Evolutionary conservation across 2,888 invertebrate genomes (phyloP).

Genomic region (Hypselothyrea guttata): DNA sequence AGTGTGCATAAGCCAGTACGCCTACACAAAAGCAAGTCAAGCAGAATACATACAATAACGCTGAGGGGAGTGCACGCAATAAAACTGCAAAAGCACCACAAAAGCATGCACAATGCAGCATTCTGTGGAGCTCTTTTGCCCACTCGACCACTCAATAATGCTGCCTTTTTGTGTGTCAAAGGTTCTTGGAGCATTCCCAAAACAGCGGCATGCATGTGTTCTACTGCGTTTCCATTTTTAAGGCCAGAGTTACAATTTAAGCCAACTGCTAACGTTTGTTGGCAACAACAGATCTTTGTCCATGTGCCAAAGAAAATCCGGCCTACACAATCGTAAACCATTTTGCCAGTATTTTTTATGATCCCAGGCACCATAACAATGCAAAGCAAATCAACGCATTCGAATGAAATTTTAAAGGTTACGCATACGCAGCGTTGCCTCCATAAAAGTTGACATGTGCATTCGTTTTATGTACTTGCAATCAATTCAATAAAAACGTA

Average conservation of each 20-base stretch:
- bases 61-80: slow-evolving; percentile 51
- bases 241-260: slow-evolving; percentile 40
- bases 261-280: slow-evolving; percentile 29
- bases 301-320: slow-evolving; percentile 27
- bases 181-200: slow-evolving; percentile 52
- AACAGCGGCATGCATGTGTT: slow-evolving; percentile 6
- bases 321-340: slow-evolving; percentile 2
- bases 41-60: background rate
- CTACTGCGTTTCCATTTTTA: too few species aligned
- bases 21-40: background rate
- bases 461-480: slow-evolving; percentile 33
- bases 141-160: slow-evolving; percentile 39
- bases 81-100: slow-evolving; percentile 54
- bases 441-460: slow-evolving; percentile 39
- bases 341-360: slow-evolving; percentile 43
- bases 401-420: slow-evolving; percentile 40
- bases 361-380: slow-evolving; percentile 33
- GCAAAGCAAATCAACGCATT: slow-evolving; percentile 43
- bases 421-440: slow-evolving; percentile 36
- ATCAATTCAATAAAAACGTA: slow-evolving; percentile 40
- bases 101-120: slow-evolving; percentile 13
- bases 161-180: slow-evolving; percentile 65
- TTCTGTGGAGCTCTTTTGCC: background rate
- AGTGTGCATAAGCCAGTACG: slow-evolving; percentile 12
- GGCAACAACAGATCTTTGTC: slow-evolving; percentile 15